These are phyloP conservation scores for Phengaris arion DNA, from an alignment of 2,888 invertebrate genomes.

Conservation along the genomic window DNA sequence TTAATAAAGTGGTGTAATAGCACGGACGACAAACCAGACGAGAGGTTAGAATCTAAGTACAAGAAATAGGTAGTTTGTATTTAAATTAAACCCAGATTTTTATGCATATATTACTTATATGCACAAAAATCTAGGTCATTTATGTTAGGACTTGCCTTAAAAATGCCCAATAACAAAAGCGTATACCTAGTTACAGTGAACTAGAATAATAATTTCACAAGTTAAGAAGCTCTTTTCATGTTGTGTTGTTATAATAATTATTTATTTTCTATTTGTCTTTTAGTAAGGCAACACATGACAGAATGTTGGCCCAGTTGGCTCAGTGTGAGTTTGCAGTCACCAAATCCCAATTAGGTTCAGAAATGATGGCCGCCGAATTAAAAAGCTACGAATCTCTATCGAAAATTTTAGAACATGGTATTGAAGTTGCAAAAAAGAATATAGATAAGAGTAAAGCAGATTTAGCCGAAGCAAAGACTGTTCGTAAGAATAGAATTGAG, in stretches of 20 bases:
- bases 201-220: too few species aligned
- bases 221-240: too few species aligned
- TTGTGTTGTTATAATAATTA: too few species aligned
- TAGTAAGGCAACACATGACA: conserved; percentile 86
- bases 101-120: too few species aligned
- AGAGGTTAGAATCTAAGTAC: conserved; percentile 72
- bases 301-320: conserved; percentile 89
- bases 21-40: conserved; percentile 82
- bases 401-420: conserved; percentile 87
- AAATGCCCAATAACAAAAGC: too few species aligned
- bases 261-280: neutral
- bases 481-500: conserved; percentile 93
- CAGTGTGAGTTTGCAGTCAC: conserved; percentile 93
- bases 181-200: too few species aligned
- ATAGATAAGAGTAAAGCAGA: conserved; percentile 91
- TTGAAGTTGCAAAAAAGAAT: conserved; percentile 87
- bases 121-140: too few species aligned
- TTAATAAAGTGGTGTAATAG: conserved; percentile 89
- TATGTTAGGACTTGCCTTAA: too few species aligned
- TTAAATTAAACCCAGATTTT: neutral
- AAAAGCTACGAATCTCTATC: conserved; percentile 89
- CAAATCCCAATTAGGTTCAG: conserved; percentile 88
- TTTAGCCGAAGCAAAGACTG: conserved; percentile 89
- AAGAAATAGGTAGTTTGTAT: neutral
- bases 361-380: conserved; percentile 91